A percentile compares a stretch with the other conserved stretches of the same genome.
phyloP scores from a whole-genome alignment of 2,113 vertebrate genomes.

The Mustelus asterias region DNA sequence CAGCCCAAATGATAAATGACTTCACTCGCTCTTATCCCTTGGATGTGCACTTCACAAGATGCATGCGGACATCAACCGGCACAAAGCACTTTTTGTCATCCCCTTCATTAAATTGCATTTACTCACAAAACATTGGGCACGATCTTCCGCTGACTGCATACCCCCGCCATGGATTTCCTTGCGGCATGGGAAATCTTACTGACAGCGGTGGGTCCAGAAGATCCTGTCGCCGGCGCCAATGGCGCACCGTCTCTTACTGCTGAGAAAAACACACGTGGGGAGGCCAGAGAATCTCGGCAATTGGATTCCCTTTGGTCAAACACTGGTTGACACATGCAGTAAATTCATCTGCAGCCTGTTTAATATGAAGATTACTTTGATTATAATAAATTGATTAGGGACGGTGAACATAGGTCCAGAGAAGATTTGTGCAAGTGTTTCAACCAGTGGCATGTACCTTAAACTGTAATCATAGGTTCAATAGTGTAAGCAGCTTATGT shows the following conservation, averaged over 20 bases:
- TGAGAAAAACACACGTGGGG: no score
- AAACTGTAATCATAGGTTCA: background rate
- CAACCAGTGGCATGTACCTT: background rate
- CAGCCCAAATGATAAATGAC: background rate
- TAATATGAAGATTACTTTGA: background rate
- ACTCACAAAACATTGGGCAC: background rate
- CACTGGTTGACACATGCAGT: background rate
- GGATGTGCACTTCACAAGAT: background rate
- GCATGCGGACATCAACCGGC: background rate
- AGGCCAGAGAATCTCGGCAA: no score
- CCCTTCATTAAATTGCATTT: background rate
- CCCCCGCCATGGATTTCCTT: no score
- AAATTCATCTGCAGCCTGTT: background rate
- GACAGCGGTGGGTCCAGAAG: no score
- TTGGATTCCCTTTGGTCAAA: background rate
- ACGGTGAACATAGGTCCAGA: background rate
- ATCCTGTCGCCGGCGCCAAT: no score
- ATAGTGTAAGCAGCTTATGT: background rate
- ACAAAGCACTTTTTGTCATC: background rate
- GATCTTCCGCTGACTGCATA: no score
- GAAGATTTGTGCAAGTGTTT: background rate
- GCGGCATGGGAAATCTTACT: no score
- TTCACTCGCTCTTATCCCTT: background rate
- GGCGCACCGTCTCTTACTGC: no score
- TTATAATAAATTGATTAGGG: constrained; percentile 24